Conservation (phyloP, 2,113 vertebrate species). For the Macquaria australasica region DNA sequence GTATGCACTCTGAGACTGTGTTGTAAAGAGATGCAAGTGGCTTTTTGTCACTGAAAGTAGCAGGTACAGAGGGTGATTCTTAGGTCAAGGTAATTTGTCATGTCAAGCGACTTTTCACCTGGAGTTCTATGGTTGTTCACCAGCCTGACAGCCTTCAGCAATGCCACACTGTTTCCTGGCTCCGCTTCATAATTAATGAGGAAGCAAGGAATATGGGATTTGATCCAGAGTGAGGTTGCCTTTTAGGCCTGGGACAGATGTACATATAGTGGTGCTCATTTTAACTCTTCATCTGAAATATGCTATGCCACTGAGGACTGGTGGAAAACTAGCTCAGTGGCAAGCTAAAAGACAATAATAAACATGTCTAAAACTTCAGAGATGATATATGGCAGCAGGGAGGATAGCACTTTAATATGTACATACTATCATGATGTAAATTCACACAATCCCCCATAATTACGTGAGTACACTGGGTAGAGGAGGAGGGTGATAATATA, state of each 20-base stretch:
- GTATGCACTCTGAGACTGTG: neutral
- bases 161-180: constrained; percentile 70
- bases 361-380: constrained; percentile 25
- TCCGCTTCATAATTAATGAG: constrained; percentile 78
- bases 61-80: constrained; percentile 24
- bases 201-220: constrained; percentile 66
- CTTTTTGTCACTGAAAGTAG: constrained; percentile 35
- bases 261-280: constrained; percentile 34
- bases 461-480: neutral
- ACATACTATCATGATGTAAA: constrained; percentile 18
- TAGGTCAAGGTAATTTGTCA: constrained; percentile 77
- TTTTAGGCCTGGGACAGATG: constrained; percentile 50
- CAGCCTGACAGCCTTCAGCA: constrained; percentile 66
- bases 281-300: constrained; percentile 39
- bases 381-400: constrained; percentile 1
- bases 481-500: constrained; percentile 11
- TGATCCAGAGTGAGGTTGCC: constrained; percentile 61
- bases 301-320: neutral
- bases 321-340: constrained; percentile 10
- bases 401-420: constrained; percentile 29
- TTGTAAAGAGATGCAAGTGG: constrained; percentile 19
- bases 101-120: constrained; percentile 68
- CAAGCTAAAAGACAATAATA: constrained; percentile 29
- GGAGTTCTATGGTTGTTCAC: constrained; percentile 34
- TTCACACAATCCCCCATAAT: constrained; percentile 4